Evolutionary conservation across 2,797 vertebrate genomes (phyloP).

Genomic region (Hypotaenidia philippensis): DNA sequence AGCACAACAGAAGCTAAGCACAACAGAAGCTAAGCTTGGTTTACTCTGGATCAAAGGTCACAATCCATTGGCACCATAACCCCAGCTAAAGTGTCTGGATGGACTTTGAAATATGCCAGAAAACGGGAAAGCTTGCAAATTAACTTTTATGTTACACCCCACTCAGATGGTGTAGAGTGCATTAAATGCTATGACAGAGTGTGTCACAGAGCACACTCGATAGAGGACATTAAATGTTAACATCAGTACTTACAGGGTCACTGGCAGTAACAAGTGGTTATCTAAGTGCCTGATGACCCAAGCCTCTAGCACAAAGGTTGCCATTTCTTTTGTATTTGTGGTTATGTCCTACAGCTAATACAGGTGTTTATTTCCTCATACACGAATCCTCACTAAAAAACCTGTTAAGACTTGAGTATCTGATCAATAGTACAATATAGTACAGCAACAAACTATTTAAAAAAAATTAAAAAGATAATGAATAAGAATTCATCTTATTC

Average conservation of each 20-base stretch:
- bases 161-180: background rate
- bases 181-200: background rate
- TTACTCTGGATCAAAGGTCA: slow-evolving; percentile 53
- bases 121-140: slow-evolving; percentile 71
- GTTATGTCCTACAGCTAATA: background rate
- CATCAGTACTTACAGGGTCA: slow-evolving; percentile 32
- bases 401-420: background rate
- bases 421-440: background rate
- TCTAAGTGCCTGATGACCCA: background rate
- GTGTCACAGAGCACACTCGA: background rate
- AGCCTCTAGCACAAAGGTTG: slow-evolving; percentile 35
- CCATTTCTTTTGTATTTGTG: background rate
- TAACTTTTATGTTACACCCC: slow-evolving; percentile 62
- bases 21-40: slow-evolving; percentile 1
- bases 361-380: background rate
- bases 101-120: slow-evolving; percentile 73
- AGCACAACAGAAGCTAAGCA: background rate
- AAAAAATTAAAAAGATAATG: background rate
- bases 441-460: background rate
- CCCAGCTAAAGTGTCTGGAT: slow-evolving; percentile 52
- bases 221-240: background rate
- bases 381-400: background rate
- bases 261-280: slow-evolving; percentile 2
- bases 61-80: slow-evolving; percentile 55
- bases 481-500: background rate